Base-by-base conservation (phyloP, 2,888 invertebrate species). In the Julus scanicus region DNA sequence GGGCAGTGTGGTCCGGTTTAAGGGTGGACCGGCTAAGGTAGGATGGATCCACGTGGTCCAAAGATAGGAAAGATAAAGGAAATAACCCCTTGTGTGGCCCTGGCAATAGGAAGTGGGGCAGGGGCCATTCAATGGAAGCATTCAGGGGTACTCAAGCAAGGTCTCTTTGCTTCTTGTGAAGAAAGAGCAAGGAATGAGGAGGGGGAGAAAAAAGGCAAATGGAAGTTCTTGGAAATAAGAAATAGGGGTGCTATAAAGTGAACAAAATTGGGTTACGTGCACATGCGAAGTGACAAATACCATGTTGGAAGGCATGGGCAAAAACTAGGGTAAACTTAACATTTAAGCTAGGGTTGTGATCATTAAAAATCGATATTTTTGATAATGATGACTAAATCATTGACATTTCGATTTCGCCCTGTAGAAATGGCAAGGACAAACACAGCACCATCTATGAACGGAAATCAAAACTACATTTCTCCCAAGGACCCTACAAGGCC, bases 1-100 rank as follows among this genome's bases (percentile, higher is more conserved):
- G 71, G 71, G 20, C 71, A 71, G 71, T 71, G 11, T n/a, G 20
- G 71, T 71, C 71, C 71, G 13, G 71, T 71, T 71, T 20, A 29
- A 29, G 63, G 71, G 71, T 71, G 71, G 63, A 63, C 63, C 63
- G n/a, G 20, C 63, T 63, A 17, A 63, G 63, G 71, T 71, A 71
- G 71, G 71, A 71, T 71, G 71, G 71, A 71, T 71, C 71, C 71
- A 71, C 71, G 71, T 71, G 71, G 63, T 63, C 63, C 63, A 20
- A 13, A 63, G 63, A 63, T 63, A 63, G 20, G 71, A 71, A 29
- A 71, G 71, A 71, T 71, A 71, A 71, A 29, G 71, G 71, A 71
- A 71, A 71, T 71, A 71, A 71, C 71, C 71, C 71, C 71, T 71
- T 71, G 71, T 71, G 71, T 71, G 71, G 71, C 71, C 71, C 71